phyloP scores from a whole-genome alignment of 35 echinoderm and acorn worm species.

The Nesometra sesokonis region DNA sequence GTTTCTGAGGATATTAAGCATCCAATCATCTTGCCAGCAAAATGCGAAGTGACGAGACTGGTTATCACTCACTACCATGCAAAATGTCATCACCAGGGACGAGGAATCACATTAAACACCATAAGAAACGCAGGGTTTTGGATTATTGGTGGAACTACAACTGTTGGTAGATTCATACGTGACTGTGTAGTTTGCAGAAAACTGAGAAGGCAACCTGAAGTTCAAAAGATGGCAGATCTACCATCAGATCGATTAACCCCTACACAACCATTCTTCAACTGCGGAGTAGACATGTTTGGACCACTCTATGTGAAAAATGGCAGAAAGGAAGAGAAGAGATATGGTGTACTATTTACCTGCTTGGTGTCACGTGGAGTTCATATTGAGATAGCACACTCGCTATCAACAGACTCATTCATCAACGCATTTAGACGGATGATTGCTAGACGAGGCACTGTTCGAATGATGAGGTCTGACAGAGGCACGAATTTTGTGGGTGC shows the following conservation, averaged over 20 bases:
- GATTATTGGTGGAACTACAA: constrained; percentile 4
- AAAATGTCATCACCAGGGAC: neutral
- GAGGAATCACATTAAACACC: neutral
- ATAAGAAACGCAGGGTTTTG: constrained; percentile 8
- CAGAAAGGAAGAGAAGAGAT: constrained; percentile 9
- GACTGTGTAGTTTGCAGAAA: constrained; percentile 8
- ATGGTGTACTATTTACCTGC: constrained; percentile 30
- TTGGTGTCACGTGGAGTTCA: constrained; percentile 13
- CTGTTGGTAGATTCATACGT: constrained; percentile 12
- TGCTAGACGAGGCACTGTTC: no score
- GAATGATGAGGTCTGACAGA: no score
- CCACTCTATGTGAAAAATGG: constrained; percentile 11
- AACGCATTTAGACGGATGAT: no score
- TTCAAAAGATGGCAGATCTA: constrained; percentile 17
- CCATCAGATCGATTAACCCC: neutral
- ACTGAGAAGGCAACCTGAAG: constrained; percentile 8
- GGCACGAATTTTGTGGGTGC: no score
- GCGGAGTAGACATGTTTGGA: constrained; percentile 24
- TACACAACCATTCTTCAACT: neutral
- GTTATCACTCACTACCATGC: neutral
- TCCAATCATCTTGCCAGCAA: no score
- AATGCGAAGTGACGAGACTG: neutral
- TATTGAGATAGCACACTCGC: no score
- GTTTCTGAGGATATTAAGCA: no score
- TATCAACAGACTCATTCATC: no score